Percentiles rank a stretch among this genome's conserved stretches.
These are phyloP conservation scores for Blera fallax DNA, from an alignment of 2,888 invertebrate genomes.

Conservation along the genomic window DNA sequence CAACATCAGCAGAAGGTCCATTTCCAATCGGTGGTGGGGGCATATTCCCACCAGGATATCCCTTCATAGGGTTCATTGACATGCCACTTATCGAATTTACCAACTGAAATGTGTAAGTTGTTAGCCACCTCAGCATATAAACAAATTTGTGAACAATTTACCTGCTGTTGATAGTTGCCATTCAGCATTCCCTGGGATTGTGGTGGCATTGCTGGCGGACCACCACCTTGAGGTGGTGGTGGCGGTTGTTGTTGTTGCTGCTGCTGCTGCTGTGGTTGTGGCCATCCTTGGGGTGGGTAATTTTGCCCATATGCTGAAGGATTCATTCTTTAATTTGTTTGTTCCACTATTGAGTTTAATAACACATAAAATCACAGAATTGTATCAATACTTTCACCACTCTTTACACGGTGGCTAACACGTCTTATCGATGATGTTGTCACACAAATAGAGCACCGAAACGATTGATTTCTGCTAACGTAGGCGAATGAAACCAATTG, in stretches of 20 bases:
- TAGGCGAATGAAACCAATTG: background rate
- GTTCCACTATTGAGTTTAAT: constrained; percentile 6
- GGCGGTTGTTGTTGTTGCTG: constrained; percentile 77
- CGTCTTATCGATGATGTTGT: constrained; percentile 60
- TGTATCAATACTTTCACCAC: constrained; percentile 59
- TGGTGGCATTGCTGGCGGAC: constrained; percentile 75
- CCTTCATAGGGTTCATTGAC: constrained; percentile 77
- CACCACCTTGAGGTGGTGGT: constrained; percentile 72
- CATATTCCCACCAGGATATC: constrained; percentile 57
- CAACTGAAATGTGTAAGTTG: constrained; percentile 74
- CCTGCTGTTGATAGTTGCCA: constrained; percentile 81
- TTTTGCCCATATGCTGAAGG: constrained; percentile 79
- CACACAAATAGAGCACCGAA: constrained; percentile 28
- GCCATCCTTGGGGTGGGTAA: constrained; percentile 74
- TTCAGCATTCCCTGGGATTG: constrained; percentile 77
- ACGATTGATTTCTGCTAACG: constrained; percentile 36
- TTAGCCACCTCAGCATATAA: background rate
- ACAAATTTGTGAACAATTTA: constrained; percentile 57
- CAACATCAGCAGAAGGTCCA: constrained; percentile 35
- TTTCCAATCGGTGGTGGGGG: constrained; percentile 57
- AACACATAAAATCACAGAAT: constrained; percentile 62
- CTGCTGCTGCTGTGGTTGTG: constrained; percentile 78
- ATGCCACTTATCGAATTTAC: constrained; percentile 78
- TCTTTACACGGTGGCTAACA: constrained; percentile 55
- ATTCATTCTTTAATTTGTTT: constrained; percentile 75